Conservation (phyloP, 2,797 vertebrate genomes). For the Bradypus variegatus region DNA sequence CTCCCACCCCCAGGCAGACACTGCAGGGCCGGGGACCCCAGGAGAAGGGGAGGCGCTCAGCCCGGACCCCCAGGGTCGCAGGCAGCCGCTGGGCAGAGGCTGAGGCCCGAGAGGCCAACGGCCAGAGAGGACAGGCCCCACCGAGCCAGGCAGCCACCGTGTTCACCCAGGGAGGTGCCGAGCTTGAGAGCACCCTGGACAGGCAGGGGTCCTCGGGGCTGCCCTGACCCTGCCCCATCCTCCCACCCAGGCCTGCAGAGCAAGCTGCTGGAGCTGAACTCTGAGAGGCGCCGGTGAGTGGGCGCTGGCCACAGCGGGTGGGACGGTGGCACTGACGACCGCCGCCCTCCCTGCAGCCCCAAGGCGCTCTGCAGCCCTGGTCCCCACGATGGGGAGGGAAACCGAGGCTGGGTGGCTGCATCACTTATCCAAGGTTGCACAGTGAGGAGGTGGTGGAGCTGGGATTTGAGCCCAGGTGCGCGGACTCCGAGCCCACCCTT, state of each 20-base stretch:
- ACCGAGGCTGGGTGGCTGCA: background rate
- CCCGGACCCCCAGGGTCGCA: background rate
- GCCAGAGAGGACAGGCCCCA: too few species aligned
- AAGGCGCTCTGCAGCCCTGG: background rate
- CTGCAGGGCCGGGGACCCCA: background rate
- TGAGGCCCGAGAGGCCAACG: rapidly evolving
- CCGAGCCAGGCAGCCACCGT: background rate
- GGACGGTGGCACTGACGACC: background rate
- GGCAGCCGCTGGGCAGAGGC: background rate
- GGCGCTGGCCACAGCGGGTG: rapidly evolving
- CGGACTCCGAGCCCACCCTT: background rate
- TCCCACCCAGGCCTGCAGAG: constrained; percentile 82
- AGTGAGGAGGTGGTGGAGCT: background rate
- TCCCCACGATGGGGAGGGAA: background rate
- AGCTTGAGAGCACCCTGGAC: background rate
- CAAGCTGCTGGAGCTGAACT: constrained; percentile 88
- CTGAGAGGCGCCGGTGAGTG: constrained; percentile 91
- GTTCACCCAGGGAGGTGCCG: too few species aligned
- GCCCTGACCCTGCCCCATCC: background rate
- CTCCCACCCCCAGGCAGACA: background rate
- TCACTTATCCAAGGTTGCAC: background rate
- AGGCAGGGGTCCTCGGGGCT: rapidly evolving
- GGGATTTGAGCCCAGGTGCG: background rate
- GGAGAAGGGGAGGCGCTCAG: background rate
- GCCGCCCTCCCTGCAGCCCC: background rate